Percentiles rank a stretch among this genome's conserved stretches.
phyloP scores from a whole-genome alignment of 2,113 vertebrate genomes.

The Callithrix jacchus region DNA sequence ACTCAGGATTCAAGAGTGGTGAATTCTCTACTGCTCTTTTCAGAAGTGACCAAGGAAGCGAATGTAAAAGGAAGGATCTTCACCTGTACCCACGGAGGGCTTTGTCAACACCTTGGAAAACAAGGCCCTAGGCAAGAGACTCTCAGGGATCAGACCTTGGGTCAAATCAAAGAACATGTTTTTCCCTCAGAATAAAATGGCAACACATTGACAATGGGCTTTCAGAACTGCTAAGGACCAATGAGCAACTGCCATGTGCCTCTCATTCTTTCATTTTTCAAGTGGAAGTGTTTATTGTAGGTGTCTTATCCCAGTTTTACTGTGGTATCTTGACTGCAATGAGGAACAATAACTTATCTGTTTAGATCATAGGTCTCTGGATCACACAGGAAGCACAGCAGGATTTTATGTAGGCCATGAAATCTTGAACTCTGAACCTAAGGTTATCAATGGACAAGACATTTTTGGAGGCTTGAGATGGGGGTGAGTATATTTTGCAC shows the following conservation, averaged over 20 bases:
- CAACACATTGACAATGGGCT: background rate
- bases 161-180: background rate
- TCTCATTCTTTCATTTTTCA: background rate
- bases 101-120: background rate
- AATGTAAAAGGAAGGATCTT: background rate
- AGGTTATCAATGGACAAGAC: background rate
- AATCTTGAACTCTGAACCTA: background rate
- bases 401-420: background rate
- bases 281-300: background rate
- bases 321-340: background rate
- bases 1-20: background rate
- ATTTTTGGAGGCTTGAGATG: background rate
- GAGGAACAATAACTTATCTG: background rate
- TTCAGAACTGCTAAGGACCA: background rate
- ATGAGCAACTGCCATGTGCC: background rate
- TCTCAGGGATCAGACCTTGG: background rate
- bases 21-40: background rate
- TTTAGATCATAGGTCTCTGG: background rate
- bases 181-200: background rate
- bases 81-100: background rate
- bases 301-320: background rate
- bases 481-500: background rate
- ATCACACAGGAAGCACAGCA: background rate
- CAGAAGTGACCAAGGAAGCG: background rate
- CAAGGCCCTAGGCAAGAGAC: background rate